Percentiles rank a stretch among this genome's conserved stretches.
These are phyloP conservation scores for Parthenolecanium corni DNA, from an alignment of 2,888 invertebrate species.

Conservation along the genomic window DNA sequence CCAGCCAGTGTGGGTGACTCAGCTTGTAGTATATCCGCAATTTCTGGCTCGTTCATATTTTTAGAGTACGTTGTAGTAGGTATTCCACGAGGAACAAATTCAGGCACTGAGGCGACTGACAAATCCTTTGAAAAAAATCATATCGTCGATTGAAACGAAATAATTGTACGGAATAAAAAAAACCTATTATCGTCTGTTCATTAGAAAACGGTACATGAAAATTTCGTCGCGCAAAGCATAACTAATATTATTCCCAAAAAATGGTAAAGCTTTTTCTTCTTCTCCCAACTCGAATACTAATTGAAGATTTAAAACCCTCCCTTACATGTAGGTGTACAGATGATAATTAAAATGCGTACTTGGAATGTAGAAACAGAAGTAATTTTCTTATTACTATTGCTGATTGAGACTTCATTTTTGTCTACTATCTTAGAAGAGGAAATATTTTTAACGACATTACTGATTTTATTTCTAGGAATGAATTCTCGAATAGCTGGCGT, in stretches of 20 bases:
- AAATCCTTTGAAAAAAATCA: constrained; percentile 11
- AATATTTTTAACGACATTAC: constrained; percentile 8
- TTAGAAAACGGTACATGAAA: no score
- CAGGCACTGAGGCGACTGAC: constrained; percentile 23
- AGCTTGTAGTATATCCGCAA: constrained; percentile 6
- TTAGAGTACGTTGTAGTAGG: not conserved
- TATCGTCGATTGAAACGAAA: not conserved
- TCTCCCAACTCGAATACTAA: not conserved
- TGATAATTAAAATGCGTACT: not conserved
- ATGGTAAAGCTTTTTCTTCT: not conserved
- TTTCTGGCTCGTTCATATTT: constrained; percentile 19
- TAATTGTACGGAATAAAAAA: no score
- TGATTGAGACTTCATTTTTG: not conserved
- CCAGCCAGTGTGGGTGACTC: constrained; percentile 12
- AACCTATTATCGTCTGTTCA: no score
- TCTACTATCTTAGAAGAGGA: not conserved
- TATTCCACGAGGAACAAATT: constrained; percentile 25
- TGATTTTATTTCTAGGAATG: constrained; percentile 19
- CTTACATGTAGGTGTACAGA: not conserved
- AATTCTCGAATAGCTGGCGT: constrained; percentile 19
- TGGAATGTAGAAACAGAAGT: constrained; percentile 23
- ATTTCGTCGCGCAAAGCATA: no score
- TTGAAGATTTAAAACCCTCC: not conserved
- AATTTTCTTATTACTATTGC: constrained; percentile 10
- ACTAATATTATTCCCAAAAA: no score